These are phyloP conservation scores for Achlya flavicornis DNA, from an alignment of 2,888 invertebrate genomes.

Conservation along the genomic window DNA sequence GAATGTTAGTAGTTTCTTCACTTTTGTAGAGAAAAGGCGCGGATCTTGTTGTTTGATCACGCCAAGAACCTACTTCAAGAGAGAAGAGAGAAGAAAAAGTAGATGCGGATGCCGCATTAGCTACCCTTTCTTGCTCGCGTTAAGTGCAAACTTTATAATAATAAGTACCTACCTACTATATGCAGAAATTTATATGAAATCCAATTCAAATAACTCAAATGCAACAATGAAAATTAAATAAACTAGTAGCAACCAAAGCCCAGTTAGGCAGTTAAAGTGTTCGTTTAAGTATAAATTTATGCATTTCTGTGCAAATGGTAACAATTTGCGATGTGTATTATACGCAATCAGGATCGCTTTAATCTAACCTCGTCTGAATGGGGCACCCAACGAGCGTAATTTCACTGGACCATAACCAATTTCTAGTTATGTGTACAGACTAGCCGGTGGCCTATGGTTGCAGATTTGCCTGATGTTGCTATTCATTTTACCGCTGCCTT, in stretches of 20 bases:
- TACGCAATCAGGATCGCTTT: conserved; percentile 69
- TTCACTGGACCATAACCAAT: conserved; percentile 40
- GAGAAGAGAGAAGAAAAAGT: no score
- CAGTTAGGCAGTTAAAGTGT: conserved; percentile 20
- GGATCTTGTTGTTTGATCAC: no score
- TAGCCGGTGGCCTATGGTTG: neutral
- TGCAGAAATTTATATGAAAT: neutral
- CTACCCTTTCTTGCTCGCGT: no score
- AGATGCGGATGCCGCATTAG: no score
- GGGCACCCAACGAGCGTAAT: conserved; percentile 54
- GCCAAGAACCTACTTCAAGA: no score
- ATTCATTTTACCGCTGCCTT: conserved; percentile 8
- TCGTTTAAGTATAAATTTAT: conserved; percentile 40
- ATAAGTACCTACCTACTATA: no score
- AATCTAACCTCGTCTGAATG: conserved; percentile 56
- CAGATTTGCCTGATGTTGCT: conserved; percentile 14
- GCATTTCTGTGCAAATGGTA: conserved; percentile 50
- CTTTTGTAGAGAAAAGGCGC: no score
- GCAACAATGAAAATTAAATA: neutral
- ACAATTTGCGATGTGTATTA: conserved; percentile 57
- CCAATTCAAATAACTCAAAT: neutral
- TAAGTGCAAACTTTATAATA: no score
- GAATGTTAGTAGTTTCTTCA: no score
- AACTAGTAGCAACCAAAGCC: neutral
- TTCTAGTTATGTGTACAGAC: conserved; percentile 15